These are phyloP conservation scores for Chrysogorgia sp. DNA, from an alignment of 92 coral and sea anemone species.

Conservation along the genomic window DNA sequence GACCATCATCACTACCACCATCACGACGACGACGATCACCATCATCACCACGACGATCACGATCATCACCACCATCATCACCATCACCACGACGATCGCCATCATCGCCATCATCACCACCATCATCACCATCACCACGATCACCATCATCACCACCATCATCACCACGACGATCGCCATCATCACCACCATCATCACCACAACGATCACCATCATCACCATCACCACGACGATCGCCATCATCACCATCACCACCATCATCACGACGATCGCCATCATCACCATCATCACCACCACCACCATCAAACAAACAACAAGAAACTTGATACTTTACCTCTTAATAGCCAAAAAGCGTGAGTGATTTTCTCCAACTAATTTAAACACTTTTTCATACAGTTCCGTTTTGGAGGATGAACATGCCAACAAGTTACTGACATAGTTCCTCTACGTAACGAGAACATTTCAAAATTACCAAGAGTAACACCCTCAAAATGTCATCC, in stretches of 20 bases:
- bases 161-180: neutral
- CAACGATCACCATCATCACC: no score
- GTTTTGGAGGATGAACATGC: conserved; percentile 21
- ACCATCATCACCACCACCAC: neutral
- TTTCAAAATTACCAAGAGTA: neutral
- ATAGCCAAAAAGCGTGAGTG: conserved; percentile 70
- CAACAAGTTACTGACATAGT: conserved; percentile 22
- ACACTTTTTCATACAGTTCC: conserved; percentile 61
- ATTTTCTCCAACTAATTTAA: conserved; percentile 67
- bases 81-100: neutral
- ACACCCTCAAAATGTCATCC: no score
- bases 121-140: neutral
- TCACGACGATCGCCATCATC: neutral
- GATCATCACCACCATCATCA: neutral
- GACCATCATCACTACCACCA: no score
- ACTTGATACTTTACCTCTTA: conserved; percentile 65
- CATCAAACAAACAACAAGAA: neutral
- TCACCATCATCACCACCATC: no score
- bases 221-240: no score
- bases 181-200: no score
- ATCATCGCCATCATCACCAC: neutral
- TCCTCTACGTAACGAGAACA: neutral
- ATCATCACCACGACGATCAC: no score
- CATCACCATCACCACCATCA: neutral
- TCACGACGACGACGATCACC: no score